Base-by-base conservation (phyloP, 2,113 vertebrate genomes). In the Erinaceus europaeus region DNA sequence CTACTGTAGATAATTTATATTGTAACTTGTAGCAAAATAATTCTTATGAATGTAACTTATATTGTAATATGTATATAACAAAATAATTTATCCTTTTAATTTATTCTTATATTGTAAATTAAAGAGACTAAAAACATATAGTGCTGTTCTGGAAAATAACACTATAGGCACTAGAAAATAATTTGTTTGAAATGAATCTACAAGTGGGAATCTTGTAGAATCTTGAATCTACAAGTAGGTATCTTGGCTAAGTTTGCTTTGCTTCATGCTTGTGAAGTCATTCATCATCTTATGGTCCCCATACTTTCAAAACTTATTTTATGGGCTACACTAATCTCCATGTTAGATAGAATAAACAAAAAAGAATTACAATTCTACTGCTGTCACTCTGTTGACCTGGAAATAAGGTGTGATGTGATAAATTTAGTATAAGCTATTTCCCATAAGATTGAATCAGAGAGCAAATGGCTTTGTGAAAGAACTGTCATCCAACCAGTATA, bases 401-500 rank as follows among this genome's bases (percentile, higher is more conserved):
- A 91, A 93, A 89, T 61, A 64, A 86, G 61, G 55, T 91, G 44
- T 48, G 36, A 78, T 92, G 73, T 90, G 93, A 93, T 89, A 94
- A 91, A 89, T 91, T 91, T 75, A 86, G 83, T 91, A 74, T 86
- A 78, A 88, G 61, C 55, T 83, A 13, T 91, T 93, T 92, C 90
- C 65, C 93, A 77, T n/a, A 86, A 77, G 90, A 93, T 34, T 87
- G 84, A 91, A 40, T 91, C 74, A 69, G 76, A 88, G 46, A 92
- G 32, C 93, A 93, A 93, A 93, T 94, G 86, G 93, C 81, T 94
- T 74, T 61, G 80, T 89, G 84, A 90, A 92, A 81, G 76, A 81
- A 52, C 53, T 86, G 48, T 88, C 77, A 92, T 92, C 89, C 69
- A 82, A 88, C 42, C 42, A 40, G 48, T 68, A 20, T 67, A 53